A percentile compares a stretch with the other conserved stretches of the same genome.
Conservation (phyloP, 2,113 vertebrate species). For the Camelus dromedarius region DNA sequence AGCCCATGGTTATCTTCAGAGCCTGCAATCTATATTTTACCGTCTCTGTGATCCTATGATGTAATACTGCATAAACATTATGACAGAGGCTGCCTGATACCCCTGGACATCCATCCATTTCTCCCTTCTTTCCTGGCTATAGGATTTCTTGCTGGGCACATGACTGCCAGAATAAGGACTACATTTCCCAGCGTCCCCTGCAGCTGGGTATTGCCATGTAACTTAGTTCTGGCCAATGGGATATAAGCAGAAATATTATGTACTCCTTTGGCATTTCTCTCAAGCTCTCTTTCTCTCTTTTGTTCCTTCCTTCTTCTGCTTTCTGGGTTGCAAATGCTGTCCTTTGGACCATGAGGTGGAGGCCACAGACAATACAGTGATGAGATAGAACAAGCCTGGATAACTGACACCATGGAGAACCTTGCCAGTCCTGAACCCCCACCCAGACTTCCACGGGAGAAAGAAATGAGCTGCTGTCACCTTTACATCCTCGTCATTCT, state of each 20-base stretch:
- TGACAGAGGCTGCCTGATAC: not conserved
- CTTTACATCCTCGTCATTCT: not conserved
- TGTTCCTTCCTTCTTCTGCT: not conserved
- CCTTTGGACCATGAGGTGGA: not conserved
- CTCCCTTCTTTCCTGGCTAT: not conserved
- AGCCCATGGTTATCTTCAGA: not conserved
- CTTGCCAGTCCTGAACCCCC: not conserved
- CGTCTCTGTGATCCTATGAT: not conserved
- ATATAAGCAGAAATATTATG: not conserved
- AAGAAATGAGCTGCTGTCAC: not conserved
- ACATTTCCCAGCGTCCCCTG: constrained; percentile 49
- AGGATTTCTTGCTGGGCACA: not conserved
- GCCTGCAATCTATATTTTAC: not conserved
- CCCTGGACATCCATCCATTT: not conserved
- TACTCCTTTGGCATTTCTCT: not conserved
- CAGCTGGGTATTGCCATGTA: not conserved
- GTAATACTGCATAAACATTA: not conserved
- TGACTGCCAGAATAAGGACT: not conserved
- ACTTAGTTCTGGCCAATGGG: not conserved
- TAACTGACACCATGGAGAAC: not conserved
- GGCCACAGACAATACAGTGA: not conserved
- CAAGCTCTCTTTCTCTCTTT: not conserved
- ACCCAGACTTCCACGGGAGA: not conserved
- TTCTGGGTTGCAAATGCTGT: not conserved
- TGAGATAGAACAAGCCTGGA: no score